Base-by-base conservation (phyloP, 2,113 vertebrate genomes). In the Leucopsar rothschildi region DNA sequence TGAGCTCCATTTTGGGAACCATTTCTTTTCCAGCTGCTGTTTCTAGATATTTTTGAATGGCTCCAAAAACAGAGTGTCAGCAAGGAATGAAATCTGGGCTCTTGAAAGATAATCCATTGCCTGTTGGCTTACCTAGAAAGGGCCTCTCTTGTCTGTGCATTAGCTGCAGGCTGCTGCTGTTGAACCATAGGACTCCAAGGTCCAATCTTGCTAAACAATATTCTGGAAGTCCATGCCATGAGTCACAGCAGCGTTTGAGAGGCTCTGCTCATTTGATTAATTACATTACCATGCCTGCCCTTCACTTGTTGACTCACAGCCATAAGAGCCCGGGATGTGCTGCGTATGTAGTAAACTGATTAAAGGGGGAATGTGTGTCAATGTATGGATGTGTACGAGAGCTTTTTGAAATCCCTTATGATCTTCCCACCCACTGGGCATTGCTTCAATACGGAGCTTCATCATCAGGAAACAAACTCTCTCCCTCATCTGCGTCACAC, bases 381-480 rank as follows among this genome's bases (percentile, higher is more conserved):
- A 50, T 33, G 73, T 45, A 77, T 59, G 57, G 64, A 95, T 70
- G 61, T 12, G 42, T 77, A 70, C 0, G 0, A 94, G 55, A 71
- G 82, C 76, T 95, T 90, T 94, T 40, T 81, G 45, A 95, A 96
- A 97, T 96, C 89, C 60, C 78, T 75, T 55, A 29, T 68, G 89
- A 84, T 92, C 72, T 93, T 91, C 80, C 89, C 87, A 89, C 69
- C 93, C 81, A 72, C 85, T 86, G 85, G 92, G 95, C 91, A 85
- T 90, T 55, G 81, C 76, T 89, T 93, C 93, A 89, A 47, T 63
- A 44, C 10, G 0, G 23, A 91, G 60, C 50, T 91, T 81, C 91
- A 35, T 69, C 12, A 0, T 91, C 92, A 84, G 72, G 80, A 96
- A 95, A 83, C 59, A 89, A 82, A 70, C 61, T 75, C 71, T 59